Evolutionary conservation across 2,888 invertebrate species (phyloP).

Genomic region (Tetramorium bicarinatum): DNA sequence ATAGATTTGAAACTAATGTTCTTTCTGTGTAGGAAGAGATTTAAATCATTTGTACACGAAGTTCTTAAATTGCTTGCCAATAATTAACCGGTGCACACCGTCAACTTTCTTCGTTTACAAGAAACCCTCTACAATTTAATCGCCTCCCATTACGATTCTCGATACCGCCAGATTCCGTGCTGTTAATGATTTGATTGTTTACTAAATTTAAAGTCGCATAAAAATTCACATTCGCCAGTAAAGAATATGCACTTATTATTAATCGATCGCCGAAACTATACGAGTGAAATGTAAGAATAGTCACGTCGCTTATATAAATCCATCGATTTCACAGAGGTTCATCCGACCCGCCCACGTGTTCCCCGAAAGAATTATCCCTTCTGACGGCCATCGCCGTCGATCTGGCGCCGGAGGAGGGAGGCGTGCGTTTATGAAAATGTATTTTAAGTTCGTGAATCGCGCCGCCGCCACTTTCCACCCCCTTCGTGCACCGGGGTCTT

Average conservation of each 20-base stretch:
- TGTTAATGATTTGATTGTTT: background rate
- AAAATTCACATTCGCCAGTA: background rate
- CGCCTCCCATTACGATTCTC: background rate
- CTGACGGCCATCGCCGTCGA: background rate
- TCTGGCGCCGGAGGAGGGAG: background rate
- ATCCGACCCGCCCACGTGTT: background rate
- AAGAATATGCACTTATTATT: conserved; percentile 10
- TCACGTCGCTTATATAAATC: conserved; percentile 8
- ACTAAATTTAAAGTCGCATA: conserved; percentile 3
- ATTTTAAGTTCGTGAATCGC: conserved; percentile 57
- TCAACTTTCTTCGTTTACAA: background rate
- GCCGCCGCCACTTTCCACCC: conserved; percentile 64
- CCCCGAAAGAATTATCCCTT: background rate
- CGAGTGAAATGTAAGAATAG: conserved; percentile 7
- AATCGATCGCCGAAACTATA: conserved; percentile 9
- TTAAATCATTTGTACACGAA: background rate
- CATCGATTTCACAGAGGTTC: conserved; percentile 17
- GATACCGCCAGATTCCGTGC: background rate
- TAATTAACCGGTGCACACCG: background rate
- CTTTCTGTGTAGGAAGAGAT: background rate
- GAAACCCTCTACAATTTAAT: background rate
- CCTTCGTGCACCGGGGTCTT: conserved; percentile 67
- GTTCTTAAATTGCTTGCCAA: background rate
- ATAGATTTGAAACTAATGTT: background rate
- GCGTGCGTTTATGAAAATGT: conserved; percentile 42